Conservation (phyloP, 1,140 invertebrate genomes). For the Argopecten irradians region DNA sequence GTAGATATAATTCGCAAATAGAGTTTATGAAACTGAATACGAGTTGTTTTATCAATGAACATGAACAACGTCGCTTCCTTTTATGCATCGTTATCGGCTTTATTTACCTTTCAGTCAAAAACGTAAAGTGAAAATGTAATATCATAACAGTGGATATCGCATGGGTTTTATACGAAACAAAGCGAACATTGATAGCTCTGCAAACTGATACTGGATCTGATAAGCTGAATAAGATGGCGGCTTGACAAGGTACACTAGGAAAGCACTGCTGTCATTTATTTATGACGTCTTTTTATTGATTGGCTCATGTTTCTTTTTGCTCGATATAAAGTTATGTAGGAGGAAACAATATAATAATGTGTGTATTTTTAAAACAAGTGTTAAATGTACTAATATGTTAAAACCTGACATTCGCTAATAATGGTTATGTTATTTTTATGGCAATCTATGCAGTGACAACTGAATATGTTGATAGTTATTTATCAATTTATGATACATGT, state of each 20-base stretch:
- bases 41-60: not conserved
- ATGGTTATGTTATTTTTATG: too few species aligned
- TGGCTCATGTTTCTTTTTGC: not conserved
- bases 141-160: not conserved
- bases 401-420: too few species aligned
- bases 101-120: conserved; percentile 2
- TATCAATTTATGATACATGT: too few species aligned
- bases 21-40: not conserved
- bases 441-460: too few species aligned
- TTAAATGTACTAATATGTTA: too few species aligned
- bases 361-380: too few species aligned
- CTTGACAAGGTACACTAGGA: not conserved
- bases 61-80: not conserved
- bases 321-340: not conserved
- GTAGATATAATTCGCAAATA: conserved; percentile 4
- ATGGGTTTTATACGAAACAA: not conserved
- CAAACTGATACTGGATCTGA: not conserved
- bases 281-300: not conserved
- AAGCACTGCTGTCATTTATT: not conserved
- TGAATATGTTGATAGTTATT: too few species aligned
- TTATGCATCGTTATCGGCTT: not conserved
- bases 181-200: not conserved
- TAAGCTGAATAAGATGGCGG: not conserved
- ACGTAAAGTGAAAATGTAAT: not conserved
- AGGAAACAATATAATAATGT: not conserved